phyloP scores from a whole-genome alignment of 2,888 invertebrate genomes.

The Pterostichus niger region DNA sequence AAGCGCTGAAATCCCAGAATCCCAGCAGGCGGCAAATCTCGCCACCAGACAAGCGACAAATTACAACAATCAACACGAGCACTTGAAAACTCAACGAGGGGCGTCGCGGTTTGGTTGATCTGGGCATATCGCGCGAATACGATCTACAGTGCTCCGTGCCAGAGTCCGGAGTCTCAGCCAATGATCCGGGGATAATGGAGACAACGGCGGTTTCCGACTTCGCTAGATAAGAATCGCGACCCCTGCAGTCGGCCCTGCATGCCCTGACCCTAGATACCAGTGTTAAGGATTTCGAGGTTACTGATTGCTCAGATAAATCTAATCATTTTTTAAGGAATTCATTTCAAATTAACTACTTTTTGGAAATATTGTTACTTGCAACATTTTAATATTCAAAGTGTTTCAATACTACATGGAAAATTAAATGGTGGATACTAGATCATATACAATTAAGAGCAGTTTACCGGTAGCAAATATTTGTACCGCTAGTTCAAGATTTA shows the following conservation, averaged over 20 bases:
- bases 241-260: not conserved
- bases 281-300: conserved; percentile 8
- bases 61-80: conserved; percentile 42
- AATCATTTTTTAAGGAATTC: too few species aligned
- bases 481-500: too few species aligned
- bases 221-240: conserved; percentile 29
- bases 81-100: conserved; percentile 16
- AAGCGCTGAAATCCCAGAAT: conserved; percentile 29
- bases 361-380: too few species aligned
- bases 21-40: conserved; percentile 30
- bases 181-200: conserved; percentile 49
- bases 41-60: conserved; percentile 31
- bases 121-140: conserved; percentile 17
- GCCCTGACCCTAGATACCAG: conserved; percentile 14
- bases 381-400: too few species aligned
- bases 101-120: conserved; percentile 20
- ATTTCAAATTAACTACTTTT: too few species aligned
- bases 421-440: too few species aligned
- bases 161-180: conserved; percentile 12
- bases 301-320: not conserved
- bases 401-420: too few species aligned
- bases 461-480: too few species aligned
- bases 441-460: too few species aligned
- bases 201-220: conserved; percentile 34
- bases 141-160: not conserved